Evolutionary conservation across 2,797 vertebrate species (phyloP), one percentile per base, ranked within the genome.

Genomic region (Malurus splendens): DNA sequence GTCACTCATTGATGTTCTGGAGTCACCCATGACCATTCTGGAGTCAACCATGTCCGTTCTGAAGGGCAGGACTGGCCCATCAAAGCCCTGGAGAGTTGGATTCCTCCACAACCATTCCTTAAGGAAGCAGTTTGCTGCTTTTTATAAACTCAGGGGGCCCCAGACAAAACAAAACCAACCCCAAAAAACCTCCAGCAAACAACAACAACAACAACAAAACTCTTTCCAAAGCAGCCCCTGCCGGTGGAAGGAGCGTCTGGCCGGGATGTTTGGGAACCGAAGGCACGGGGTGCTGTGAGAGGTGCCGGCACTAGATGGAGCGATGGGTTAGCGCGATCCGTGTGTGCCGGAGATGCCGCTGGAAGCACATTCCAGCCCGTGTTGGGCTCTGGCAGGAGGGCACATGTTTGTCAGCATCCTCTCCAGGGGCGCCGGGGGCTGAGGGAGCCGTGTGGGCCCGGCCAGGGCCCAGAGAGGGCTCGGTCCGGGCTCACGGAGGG

Each of bases 261-360:
- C 33, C 1, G 33, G 67, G 50, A n/a, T 32, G 32, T 27, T 75
- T 28, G 4, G 38, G 66, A 50, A 28, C 4, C 17, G 14, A 5
- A 28, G 2, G 1, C 1, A 0, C 3, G 10, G 36, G 27, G 16
- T 82, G 93, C 67, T 86, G 84, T 82, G 9, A 86, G 75, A 32
- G 18, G 42, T 62, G 47, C 77, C 60, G 82, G 67, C 95, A 70
- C 93, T 96, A 96, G 95, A 62, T 94, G 94, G 93, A 57, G 92
- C 12, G 52, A 62, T 91, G 78, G 67, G 72, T 86, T 51, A 94
- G 81, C 74, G 38, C 20, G 81, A 89, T 30, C 16, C 30, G 45
- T 42, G 14, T 4, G 11, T 14, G 24, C 25, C 2, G 11, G 61
- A n/a, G 33, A 30, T 44, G 24, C 61, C 11, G 44, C 32, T 42